These are phyloP conservation scores for Erebia epiphron DNA, from an alignment of 2,888 invertebrate genomes.

Conservation along the genomic window DNA sequence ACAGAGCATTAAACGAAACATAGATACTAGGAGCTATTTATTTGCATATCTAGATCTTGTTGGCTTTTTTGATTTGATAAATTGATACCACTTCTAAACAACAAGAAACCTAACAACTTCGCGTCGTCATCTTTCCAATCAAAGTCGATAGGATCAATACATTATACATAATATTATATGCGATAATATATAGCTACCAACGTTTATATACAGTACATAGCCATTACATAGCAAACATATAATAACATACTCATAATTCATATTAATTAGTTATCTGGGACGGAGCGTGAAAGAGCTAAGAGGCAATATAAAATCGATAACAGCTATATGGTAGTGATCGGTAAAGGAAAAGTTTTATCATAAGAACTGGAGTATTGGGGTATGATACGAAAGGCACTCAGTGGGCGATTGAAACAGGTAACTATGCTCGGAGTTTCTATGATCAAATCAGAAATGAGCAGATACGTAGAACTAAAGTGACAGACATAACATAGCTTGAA, in stretches of 20 bases:
- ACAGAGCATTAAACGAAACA: too few relatives aligned
- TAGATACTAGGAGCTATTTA: too few relatives aligned
- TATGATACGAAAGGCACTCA: background rate
- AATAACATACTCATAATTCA: slow-evolving; percentile 1
- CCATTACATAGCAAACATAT: background rate
- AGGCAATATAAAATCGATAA: slow-evolving; percentile 19
- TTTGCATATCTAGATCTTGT: too few relatives aligned
- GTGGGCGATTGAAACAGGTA: background rate
- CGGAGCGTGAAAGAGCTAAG: slow-evolving; percentile 1
- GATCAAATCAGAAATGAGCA: background rate
- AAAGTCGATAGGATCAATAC: background rate
- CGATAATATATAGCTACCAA: too few relatives aligned
- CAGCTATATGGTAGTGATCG: background rate
- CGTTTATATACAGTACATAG: background rate
- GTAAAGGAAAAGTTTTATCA: background rate
- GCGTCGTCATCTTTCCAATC: background rate
- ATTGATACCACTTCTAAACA: background rate
- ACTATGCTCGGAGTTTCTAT: background rate
- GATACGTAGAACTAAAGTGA: too few relatives aligned
- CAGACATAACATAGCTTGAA: too few relatives aligned
- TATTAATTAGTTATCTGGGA: slow-evolving; percentile 13
- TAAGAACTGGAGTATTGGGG: background rate
- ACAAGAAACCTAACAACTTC: background rate
- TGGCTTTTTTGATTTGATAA: too few relatives aligned
- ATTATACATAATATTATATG: too few relatives aligned